phyloP scores from a whole-genome alignment of 2,797 vertebrate genomes.

The Capromys pilorides region DNA sequence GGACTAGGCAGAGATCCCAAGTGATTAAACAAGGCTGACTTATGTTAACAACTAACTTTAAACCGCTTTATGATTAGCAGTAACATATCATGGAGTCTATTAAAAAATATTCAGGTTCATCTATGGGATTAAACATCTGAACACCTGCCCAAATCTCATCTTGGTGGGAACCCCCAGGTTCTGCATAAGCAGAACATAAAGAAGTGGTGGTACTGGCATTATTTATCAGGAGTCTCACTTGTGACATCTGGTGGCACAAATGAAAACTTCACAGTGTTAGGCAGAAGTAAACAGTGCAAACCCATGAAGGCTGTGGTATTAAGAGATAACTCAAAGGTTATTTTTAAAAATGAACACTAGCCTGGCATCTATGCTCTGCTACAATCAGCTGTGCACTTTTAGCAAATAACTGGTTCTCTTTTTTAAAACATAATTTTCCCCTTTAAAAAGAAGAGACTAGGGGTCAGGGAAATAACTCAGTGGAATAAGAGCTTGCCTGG shows the following conservation, averaged over 20 bases:
- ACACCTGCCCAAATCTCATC: neutral
- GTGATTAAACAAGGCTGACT: neutral
- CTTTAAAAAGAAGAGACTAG: neutral
- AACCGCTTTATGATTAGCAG: neutral
- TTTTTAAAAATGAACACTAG: neutral
- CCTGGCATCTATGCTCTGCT: neutral
- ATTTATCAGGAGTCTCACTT: neutral
- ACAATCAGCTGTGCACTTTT: neutral
- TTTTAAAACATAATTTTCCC: neutral
- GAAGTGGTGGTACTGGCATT: neutral
- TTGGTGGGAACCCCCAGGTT: neutral
- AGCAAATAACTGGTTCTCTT: neutral
- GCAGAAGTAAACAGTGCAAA: neutral
- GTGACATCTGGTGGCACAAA: neutral
- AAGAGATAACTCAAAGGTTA: neutral
- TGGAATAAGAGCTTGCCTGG: no score
- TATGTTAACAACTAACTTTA: slow-evolving; percentile 3
- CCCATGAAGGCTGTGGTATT: neutral
- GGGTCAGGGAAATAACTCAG: no score
- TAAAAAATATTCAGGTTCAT: slow-evolving; percentile 51
- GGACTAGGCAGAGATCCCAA: neutral
- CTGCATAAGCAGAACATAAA: neutral
- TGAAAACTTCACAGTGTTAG: neutral
- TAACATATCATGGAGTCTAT: neutral
- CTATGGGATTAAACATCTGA: slow-evolving; percentile 50